Conservation (phyloP, 2,113 vertebrate species). For the Anser brachyrhynchus region DNA sequence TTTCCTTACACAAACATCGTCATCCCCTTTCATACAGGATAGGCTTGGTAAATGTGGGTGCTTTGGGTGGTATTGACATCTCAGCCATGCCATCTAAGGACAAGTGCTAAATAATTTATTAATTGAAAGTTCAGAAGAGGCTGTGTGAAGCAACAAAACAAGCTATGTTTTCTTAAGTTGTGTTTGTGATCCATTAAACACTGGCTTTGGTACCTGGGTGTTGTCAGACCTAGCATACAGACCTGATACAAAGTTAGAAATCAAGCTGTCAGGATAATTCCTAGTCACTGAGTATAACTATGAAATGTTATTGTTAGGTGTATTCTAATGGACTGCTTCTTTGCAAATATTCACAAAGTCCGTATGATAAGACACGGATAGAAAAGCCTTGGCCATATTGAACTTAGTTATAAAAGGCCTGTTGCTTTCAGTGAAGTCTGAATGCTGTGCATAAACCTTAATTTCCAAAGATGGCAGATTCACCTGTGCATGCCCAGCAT, state of each 20-base stretch:
- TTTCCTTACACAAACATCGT: conserved; percentile 12
- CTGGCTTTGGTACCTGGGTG: background rate
- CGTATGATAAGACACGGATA: background rate
- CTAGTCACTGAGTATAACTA: background rate
- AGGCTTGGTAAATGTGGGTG: conserved; percentile 36
- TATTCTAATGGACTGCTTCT: conserved; percentile 9
- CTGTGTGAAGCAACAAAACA: background rate
- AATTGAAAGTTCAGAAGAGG: conserved; percentile 46
- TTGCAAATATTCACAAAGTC: background rate
- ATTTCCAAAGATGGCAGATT: background rate
- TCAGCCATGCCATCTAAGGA: conserved; percentile 49
- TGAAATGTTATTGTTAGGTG: background rate
- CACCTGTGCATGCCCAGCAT: background rate
- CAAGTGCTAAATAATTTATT: conserved; percentile 63
- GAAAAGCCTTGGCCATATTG: background rate
- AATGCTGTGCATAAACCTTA: background rate
- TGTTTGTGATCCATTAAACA: conserved; percentile 27
- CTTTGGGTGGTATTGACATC: conserved; percentile 37
- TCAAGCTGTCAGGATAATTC: conserved; percentile 8
- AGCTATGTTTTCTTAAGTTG: background rate
- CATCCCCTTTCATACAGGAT: conserved; percentile 9
- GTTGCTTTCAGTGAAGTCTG: background rate
- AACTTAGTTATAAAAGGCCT: background rate
- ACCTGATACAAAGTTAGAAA: conserved; percentile 9
- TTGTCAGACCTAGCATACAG: conserved; percentile 5